Evolutionary conservation across 1,140 invertebrate genomes (phyloP).

Genomic region (Trypoxylus dichotomus): DNA sequence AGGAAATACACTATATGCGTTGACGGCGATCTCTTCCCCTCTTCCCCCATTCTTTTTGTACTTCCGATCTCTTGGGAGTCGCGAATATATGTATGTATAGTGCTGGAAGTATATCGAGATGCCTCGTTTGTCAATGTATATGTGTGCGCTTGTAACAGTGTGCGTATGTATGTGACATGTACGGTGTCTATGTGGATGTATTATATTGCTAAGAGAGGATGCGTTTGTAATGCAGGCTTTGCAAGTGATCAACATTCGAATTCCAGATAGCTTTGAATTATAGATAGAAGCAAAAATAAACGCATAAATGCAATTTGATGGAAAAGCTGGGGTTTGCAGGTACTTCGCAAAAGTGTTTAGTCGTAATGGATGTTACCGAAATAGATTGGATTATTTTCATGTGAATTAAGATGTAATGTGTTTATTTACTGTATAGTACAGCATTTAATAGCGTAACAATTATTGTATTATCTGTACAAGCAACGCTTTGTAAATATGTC

Average conservation of each 20-base stretch:
- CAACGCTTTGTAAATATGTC: too few relatives aligned
- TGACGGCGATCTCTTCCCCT: neutral
- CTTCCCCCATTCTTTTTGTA: neutral
- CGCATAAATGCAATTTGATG: neutral
- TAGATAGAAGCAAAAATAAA: slow-evolving; percentile 19
- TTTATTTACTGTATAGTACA: too few relatives aligned
- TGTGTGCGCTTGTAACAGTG: neutral
- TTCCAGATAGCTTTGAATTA: neutral
- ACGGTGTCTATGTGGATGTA: neutral
- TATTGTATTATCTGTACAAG: too few relatives aligned
- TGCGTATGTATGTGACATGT: neutral
- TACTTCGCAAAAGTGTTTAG: too few relatives aligned
- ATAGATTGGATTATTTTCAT: too few relatives aligned
- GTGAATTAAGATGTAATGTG: too few relatives aligned
- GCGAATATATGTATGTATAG: neutral
- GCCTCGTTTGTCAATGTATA: slow-evolving; percentile 7
- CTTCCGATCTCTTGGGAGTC: slow-evolving; percentile 10
- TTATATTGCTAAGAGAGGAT: neutral
- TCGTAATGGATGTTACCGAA: too few relatives aligned
- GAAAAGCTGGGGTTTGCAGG: neutral
- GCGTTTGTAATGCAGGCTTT: slow-evolving; percentile 11
- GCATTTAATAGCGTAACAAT: too few relatives aligned
- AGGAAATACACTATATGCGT: neutral
- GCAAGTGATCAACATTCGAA: slow-evolving; percentile 4
- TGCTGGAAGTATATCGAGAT: neutral